Evolutionary conservation across 1,140 invertebrate species (phyloP).

Genomic region (Drosophila grimshawi): DNA sequence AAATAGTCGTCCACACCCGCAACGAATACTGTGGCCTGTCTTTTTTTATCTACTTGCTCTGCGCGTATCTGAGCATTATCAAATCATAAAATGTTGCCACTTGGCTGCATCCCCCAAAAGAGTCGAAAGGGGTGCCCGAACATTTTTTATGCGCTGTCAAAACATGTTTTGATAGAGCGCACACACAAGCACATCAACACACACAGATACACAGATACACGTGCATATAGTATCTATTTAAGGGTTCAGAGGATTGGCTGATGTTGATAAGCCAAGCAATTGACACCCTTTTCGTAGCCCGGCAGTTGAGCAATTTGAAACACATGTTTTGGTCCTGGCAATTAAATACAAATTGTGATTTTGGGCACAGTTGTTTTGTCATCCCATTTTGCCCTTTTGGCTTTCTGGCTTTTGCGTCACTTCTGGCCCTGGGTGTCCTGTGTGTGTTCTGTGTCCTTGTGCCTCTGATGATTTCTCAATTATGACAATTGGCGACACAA

Average conservation of each 20-base stretch:
- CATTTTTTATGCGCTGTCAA: constrained; percentile 80
- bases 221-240: constrained; percentile 14
- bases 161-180: constrained; percentile 81
- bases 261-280: constrained; percentile 43
- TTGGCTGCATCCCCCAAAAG: constrained; percentile 67
- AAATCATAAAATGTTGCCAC: constrained; percentile 84
- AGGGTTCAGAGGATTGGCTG: constrained; percentile 19
- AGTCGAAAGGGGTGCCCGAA: constrained; percentile 66
- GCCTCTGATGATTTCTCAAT: constrained; percentile 75
- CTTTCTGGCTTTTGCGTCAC: constrained; percentile 1
- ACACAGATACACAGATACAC: not conserved
- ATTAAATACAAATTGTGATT: constrained; percentile 73
- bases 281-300: constrained; percentile 64
- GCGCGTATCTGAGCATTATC: constrained; percentile 78
- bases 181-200: constrained; percentile 35
- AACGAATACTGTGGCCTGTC: not conserved
- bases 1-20: not conserved
- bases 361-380: constrained; percentile 11
- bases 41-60: constrained; percentile 2
- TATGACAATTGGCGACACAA: constrained; percentile 68
- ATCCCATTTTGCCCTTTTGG: not conserved
- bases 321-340: constrained; percentile 72
- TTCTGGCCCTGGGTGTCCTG: not conserved
- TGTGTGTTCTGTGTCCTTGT: constrained; percentile 31
- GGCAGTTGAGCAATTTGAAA: constrained; percentile 59